Base-by-base conservation (phyloP, 2,888 invertebrate genomes). In the Macaria liturata region DNA sequence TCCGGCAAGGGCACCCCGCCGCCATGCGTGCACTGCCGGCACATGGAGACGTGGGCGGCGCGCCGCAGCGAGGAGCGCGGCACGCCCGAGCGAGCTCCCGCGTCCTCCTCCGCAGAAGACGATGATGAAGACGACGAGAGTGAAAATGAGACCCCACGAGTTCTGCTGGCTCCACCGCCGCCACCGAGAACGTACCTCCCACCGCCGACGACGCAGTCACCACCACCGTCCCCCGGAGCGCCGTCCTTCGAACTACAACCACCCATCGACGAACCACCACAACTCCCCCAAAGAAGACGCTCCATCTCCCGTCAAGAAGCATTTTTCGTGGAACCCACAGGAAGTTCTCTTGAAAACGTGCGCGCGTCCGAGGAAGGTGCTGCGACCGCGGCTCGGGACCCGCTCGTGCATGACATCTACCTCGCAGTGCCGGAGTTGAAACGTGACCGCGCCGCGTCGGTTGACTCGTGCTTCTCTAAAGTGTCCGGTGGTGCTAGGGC, bases 391-490 rank as follows among this genome's bases (percentile, higher is more conserved):
- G 83, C 75, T 59, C 85, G 74, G 66, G 91, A 88, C 69, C 74
- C 79, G 32, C 72, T 93, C 49, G 95, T 96, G 5, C 93, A 95
- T 61, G 95, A 96, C 71, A 95, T 96, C 65, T 96, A 95, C 78
- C 86, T 96, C 46, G 94, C 96, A 58, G 97, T 97, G 61, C 97
- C 97, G 44, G 96, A 97, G 74, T 83, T 97, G 67, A 96, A 95
- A 79, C 93, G 97, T 32, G 97, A 97, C 78, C 94, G 97, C 20
- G 97, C 97, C 20, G 97, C 97, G 39, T 97, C 97, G 0, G 97
- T 97, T 2, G 97, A 97, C 80, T 97, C 97, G 20, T 96, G 96
- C 78, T 97, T 97, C 83, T 94, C 96, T 58, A 95, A 96, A 86
- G 94, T 95, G 52, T 93, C 95, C 32, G 95, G 96, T 49, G 93